Evolutionary conservation across 2,888 invertebrate species (phyloP).

Genomic region (Phorcus lineatus): DNA sequence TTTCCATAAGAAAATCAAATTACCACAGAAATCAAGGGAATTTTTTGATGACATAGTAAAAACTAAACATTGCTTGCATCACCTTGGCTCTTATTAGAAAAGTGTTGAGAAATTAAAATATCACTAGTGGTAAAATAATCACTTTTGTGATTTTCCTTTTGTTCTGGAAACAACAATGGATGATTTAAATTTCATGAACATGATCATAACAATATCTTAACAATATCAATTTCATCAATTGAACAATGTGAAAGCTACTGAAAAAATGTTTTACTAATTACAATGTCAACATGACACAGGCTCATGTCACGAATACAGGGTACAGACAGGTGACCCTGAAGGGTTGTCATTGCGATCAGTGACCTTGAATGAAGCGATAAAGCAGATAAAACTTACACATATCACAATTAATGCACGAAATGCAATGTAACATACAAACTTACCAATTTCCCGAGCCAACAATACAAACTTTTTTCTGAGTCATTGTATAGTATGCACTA

Average conservation of each 20-base stretch:
- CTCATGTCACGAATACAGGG: background rate
- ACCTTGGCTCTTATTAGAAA: too few species aligned
- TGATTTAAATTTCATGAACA: too few species aligned
- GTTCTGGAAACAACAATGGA: too few species aligned
- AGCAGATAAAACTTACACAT: background rate
- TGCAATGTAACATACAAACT: conserved; percentile 17
- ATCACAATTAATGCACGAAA: background rate
- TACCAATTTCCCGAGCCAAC: conserved; percentile 70
- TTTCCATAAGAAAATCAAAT: too few species aligned
- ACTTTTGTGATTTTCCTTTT: too few species aligned
- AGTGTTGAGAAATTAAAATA: too few species aligned
- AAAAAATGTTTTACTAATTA: background rate
- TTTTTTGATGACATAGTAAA: too few species aligned
- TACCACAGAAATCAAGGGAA: too few species aligned
- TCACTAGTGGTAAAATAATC: too few species aligned
- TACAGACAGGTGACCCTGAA: background rate
- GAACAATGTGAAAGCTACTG: too few species aligned
- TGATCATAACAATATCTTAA: background rate
- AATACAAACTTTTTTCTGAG: conserved; percentile 57
- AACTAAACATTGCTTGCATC: too few species aligned
- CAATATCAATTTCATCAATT: background rate
- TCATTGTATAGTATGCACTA: conserved; percentile 29
- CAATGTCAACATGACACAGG: background rate
- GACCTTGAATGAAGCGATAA: background rate
- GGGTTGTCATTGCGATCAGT: background rate